Conservation (phyloP, 2,797 vertebrate species). For the Muraenolepis orangiensis region DNA sequence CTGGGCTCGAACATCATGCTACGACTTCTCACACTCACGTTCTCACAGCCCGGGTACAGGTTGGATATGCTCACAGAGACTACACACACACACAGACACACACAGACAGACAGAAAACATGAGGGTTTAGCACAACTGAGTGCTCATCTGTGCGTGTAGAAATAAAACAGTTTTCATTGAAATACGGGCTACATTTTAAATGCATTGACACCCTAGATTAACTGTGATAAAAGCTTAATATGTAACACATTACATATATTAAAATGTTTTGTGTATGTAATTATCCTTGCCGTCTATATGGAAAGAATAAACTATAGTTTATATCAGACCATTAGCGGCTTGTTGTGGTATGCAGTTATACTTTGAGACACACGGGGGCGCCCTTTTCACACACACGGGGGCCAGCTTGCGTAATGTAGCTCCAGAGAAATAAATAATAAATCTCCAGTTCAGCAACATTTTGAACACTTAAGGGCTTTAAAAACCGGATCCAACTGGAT, state of each 20-base stretch:
- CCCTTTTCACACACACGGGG: conserved; percentile 5
- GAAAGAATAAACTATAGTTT: background rate
- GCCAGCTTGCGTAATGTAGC: background rate
- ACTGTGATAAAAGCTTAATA: background rate
- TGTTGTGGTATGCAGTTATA: background rate
- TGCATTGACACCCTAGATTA: background rate
- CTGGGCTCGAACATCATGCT: conserved; percentile 99
- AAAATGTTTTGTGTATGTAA: background rate
- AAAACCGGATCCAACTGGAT: background rate
- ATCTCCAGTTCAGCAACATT: background rate
- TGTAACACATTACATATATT: background rate
- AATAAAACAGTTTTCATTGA: background rate
- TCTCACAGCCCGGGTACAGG: conserved; percentile 95
- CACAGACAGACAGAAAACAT: background rate
- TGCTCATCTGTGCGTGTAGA: background rate
- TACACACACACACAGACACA: conserved; percentile 45
- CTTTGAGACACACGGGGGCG: conserved; percentile 47
- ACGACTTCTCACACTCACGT: conserved; percentile 93
- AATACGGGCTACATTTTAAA: background rate
- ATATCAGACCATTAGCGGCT: background rate
- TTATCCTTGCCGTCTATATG: no score
- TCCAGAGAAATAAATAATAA: background rate
- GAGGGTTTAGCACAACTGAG: background rate
- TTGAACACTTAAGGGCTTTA: background rate
- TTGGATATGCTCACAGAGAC: conserved; percentile 95